Evolutionary conservation across 2,113 vertebrate genomes (phyloP).

Genomic region (Monarcha castaneiventris): DNA sequence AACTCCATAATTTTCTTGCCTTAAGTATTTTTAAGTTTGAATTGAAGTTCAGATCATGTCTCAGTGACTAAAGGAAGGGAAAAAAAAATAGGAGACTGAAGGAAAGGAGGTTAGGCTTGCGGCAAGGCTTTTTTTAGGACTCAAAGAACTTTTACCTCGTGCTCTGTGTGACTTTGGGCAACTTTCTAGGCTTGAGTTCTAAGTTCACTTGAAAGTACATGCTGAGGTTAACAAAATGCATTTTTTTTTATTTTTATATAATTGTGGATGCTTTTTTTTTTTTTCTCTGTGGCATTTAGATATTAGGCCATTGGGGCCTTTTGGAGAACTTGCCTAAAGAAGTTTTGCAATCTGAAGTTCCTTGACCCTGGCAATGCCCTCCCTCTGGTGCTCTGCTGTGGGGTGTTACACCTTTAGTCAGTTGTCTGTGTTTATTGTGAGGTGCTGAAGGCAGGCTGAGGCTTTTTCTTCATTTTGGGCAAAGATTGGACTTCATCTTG

Average conservation of each 20-base stretch:
- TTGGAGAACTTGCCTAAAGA: neutral
- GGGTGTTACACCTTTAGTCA: neutral
- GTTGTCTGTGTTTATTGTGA: neutral
- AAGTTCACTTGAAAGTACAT: neutral
- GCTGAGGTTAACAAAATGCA: neutral
- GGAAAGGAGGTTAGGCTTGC: neutral
- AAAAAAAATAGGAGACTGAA: neutral
- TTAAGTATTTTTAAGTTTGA: neutral
- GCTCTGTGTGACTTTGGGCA: neutral
- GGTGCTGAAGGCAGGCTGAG: neutral
- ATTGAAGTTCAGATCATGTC: neutral
- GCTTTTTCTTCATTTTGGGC: neutral
- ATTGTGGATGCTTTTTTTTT: neutral
- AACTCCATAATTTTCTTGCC: neutral
- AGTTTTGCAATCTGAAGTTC: neutral
- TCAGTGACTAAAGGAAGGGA: neutral
- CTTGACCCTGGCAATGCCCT: neutral
- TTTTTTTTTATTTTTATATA: neutral
- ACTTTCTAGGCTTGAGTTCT: neutral
- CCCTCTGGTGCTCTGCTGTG: neutral
- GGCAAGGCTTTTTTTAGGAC: neutral
- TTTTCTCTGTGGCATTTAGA: neutral
- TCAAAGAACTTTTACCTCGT: neutral
- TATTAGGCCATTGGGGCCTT: neutral
- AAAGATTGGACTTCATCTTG: neutral